A percentile compares a stretch with the other conserved stretches of the same genome.
Conservation (phyloP, 53 echinoderm and acorn worm genomes). For the Henricia sp. region DNA sequence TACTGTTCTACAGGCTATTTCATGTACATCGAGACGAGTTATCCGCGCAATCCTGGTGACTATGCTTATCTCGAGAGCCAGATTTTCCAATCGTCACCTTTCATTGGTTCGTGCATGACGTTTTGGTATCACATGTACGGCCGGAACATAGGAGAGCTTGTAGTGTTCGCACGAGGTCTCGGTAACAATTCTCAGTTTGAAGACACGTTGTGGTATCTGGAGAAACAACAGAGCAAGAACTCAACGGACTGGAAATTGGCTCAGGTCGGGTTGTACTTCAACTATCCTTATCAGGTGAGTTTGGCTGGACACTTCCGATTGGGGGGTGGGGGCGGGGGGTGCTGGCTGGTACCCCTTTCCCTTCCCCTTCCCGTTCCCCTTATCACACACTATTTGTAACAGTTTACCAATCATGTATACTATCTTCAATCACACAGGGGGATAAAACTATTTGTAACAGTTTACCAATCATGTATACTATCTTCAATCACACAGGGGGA, state of each 20-base stretch:
- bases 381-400: neutral
- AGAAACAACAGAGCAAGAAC: constrained; percentile 46
- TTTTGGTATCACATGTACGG: constrained; percentile 94
- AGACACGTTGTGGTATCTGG: constrained; percentile 32
- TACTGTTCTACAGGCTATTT: constrained; percentile 46
- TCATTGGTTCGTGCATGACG: constrained; percentile 71
- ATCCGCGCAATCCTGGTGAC: constrained; percentile 52
- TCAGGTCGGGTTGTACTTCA: constrained; percentile 54
- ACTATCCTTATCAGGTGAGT: constrained; percentile 72
- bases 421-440: too few relatives aligned
- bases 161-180: constrained; percentile 34
- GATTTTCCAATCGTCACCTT: constrained; percentile 51
- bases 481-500: too few relatives aligned
- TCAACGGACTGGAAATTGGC: constrained; percentile 55
- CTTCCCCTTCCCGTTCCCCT: neutral
- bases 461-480: too few relatives aligned
- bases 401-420: too few relatives aligned
- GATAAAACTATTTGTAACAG: too few relatives aligned
- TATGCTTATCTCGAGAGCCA: constrained; percentile 71
- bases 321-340: too few relatives aligned
- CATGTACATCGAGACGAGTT: constrained; percentile 64
- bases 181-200: constrained; percentile 17
- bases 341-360: too few relatives aligned
- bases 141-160: constrained; percentile 65
- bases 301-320: too few relatives aligned